Conservation (phyloP, 1,140 invertebrate species). For the Andricus grossulariae region DNA sequence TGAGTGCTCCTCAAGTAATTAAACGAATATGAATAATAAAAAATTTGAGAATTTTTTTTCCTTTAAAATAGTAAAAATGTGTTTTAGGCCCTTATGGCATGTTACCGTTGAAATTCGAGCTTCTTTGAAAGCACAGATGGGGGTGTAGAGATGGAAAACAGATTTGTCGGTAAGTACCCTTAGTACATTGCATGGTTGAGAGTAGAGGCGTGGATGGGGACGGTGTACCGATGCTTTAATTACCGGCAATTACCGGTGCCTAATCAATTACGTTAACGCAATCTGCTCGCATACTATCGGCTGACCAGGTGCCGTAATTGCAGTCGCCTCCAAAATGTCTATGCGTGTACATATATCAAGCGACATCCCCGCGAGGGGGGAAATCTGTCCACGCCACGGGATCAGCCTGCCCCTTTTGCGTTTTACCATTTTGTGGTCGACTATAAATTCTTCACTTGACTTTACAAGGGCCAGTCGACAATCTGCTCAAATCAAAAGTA, state of each 20-base stretch:
- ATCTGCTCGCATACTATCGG: conserved; percentile 61
- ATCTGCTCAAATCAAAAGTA: conserved; percentile 3
- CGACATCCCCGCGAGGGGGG: neutral
- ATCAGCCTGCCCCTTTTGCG: neutral
- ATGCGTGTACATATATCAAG: conserved; percentile 12
- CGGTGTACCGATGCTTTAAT: conserved; percentile 61
- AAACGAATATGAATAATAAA: too few relatives aligned
- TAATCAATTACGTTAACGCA: conserved; percentile 69
- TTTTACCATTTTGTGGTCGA: conserved; percentile 14
- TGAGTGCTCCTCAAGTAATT: too few relatives aligned
- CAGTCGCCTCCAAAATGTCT: conserved; percentile 41
- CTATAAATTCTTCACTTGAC: neutral
- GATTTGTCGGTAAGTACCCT: conserved; percentile 3
- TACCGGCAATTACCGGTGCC: conserved; percentile 66
- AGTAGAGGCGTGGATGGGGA: conserved; percentile 42
- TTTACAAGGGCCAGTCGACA: neutral
- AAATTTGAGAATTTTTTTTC: too few relatives aligned
- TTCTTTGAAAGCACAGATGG: too few relatives aligned
- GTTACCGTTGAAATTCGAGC: too few relatives aligned
- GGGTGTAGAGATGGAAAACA: neutral
- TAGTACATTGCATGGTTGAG: neutral
- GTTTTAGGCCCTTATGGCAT: too few relatives aligned
- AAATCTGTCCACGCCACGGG: neutral
- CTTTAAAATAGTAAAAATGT: too few relatives aligned
- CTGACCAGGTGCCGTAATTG: conserved; percentile 60